Base-by-base conservation (phyloP, 2,888 invertebrate species). In the Pristionchus exspectatus region DNA sequence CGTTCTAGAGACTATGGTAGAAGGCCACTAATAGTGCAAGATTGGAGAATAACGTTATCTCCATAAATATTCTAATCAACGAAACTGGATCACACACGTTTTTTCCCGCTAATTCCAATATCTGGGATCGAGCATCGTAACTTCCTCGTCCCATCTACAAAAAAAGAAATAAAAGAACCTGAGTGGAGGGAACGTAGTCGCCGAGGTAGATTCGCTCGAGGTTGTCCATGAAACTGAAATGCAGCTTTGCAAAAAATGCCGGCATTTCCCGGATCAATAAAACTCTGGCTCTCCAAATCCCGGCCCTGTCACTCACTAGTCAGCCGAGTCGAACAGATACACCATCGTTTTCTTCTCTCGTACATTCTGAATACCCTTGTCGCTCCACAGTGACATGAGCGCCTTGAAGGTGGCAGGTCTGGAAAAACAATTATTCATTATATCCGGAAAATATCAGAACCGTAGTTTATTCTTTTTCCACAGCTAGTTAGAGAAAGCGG, bases 301-400 rank as follows among this genome's bases (percentile, higher is more conserved):
- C 63, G n/a, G 63, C 63, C 63, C 63, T 4, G 0, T 3, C 10
- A 86, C 90, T 63, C 30, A 98, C 98, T 98, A 98, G 98, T 98
- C 98, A 96, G 98, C 98, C 95, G 98, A 98, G 96, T 99, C 98
- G 96, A 98, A 98, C 96, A 99, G 97, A 96, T 99, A 99, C 96
- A 99, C 99, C 97, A 99, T 99, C 96, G 98, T 99, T 96, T 98
- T 98, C 96, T 98, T 97, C 91, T 98, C 98, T 14, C n/a, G 21
- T 0, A 81, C 90, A 0, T 38, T 63, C 38, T 88, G 87, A 92
- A 99, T 98, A 90, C 98, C 99, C 93, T 97, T 96, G 96, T 99
- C 98, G 90, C 97, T 97, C 98, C 98, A 99, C 10, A 93, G 81
- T 10, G 90, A 87, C 56, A 83, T 90, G 59, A 93, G 88, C 10